Percentiles rank a stretch among this genome's conserved stretches.
These are phyloP conservation scores for Coboldia fuscipes DNA, from an alignment of 1,140 invertebrate species.

Conservation along the genomic window DNA sequence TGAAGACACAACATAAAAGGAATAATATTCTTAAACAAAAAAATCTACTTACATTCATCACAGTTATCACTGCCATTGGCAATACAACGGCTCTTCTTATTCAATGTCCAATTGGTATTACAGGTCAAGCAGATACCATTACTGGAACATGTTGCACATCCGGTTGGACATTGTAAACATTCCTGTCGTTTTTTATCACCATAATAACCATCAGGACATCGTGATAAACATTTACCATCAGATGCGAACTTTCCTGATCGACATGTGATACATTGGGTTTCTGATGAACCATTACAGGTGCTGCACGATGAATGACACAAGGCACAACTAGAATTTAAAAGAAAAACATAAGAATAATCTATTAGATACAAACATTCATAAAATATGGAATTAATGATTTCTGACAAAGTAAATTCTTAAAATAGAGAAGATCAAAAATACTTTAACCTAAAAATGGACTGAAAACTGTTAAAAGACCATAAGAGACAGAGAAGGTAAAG, in stretches of 20 bases:
- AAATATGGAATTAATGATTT: not conserved
- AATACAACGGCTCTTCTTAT: conserved; percentile 45
- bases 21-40: not conserved
- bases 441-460: no score
- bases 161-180: conserved; percentile 47
- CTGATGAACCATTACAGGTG: conserved; percentile 55
- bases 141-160: conserved; percentile 46
- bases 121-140: conserved; percentile 42
- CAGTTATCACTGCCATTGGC: conserved; percentile 41
- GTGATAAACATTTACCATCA: conserved; percentile 35
- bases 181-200: conserved; percentile 52
- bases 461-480: no score
- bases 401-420: not conserved
- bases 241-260: conserved; percentile 37
- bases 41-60: conserved; percentile 25
- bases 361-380: conserved; percentile 3
- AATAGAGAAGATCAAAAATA: not conserved
- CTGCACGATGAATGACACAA: conserved; percentile 58
- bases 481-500: no score
- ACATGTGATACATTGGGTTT: conserved; percentile 62
- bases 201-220: conserved; percentile 48
- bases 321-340: conserved; percentile 32
- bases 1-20: no score
- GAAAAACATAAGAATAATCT: conserved; percentile 2
- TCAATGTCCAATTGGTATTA: conserved; percentile 42